phyloP scores from a whole-genome alignment of 2,888 invertebrate species.

The Acrobasis consociella region DNA sequence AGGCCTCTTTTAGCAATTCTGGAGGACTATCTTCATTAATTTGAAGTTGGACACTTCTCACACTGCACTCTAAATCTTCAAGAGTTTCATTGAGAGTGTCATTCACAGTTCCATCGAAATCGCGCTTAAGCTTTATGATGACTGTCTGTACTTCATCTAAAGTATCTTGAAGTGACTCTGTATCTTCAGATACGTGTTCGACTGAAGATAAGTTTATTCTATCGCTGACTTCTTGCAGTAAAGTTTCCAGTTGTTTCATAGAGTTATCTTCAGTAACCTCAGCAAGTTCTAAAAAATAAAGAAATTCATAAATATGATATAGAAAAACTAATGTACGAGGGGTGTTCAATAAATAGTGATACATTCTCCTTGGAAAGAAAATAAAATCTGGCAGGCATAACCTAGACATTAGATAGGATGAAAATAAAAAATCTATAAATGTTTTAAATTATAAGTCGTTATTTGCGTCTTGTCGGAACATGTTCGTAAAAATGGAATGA shows the following conservation, averaged over 20 bases:
- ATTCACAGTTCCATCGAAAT: constrained; percentile 60
- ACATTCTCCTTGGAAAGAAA: too few relatives aligned
- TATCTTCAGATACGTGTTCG: constrained; percentile 46
- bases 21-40: constrained; percentile 69
- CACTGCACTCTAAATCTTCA: constrained; percentile 78
- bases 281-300: constrained; percentile 39
- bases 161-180: constrained; percentile 56
- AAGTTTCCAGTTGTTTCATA: constrained; percentile 50
- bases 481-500: too few relatives aligned
- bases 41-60: constrained; percentile 76
- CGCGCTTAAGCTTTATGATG: constrained; percentile 70
- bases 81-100: constrained; percentile 75
- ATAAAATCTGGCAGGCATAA: too few relatives aligned
- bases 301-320: constrained; percentile 4
- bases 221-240: constrained; percentile 61
- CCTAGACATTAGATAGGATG: too few relatives aligned
- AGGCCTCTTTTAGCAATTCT: constrained; percentile 66
- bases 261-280: constrained; percentile 43
- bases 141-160: constrained; percentile 76
- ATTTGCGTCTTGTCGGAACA: too few relatives aligned
- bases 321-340: too few relatives aligned
- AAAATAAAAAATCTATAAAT: too few relatives aligned
- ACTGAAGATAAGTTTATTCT: constrained; percentile 46
- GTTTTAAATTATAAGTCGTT: too few relatives aligned
- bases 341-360: too few relatives aligned